These are phyloP conservation scores for Eueides isabella DNA, from an alignment of 1,140 invertebrate species.

Conservation along the genomic window DNA sequence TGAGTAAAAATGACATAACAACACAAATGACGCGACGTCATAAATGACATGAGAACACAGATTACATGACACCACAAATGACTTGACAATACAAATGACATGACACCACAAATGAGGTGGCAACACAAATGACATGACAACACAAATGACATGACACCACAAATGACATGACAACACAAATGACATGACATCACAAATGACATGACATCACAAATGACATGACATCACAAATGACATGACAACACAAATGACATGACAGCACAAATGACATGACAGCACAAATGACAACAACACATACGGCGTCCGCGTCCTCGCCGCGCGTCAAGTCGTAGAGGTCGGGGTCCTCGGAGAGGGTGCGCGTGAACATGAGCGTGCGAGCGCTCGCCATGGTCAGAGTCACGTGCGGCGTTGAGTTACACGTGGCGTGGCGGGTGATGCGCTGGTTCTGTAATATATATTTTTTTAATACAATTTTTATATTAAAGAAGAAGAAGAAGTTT, in stretches of 20 bases:
- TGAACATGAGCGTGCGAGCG: slow-evolving; percentile 45
- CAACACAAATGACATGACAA: no score
- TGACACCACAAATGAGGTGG: no score
- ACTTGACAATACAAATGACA: neutral
- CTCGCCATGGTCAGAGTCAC: slow-evolving; percentile 4
- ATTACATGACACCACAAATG: neutral
- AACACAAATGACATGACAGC: no score
- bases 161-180: slow-evolving; percentile 17
- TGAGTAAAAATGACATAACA: no score
- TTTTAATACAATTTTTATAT: no score
- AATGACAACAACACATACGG: slow-evolving; percentile 24
- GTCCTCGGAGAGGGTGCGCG: slow-evolving; percentile 59
- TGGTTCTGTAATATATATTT: no score
- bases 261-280: neutral
- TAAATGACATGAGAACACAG: no score
- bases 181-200: neutral
- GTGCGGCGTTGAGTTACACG: neutral
- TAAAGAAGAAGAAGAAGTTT: no score
- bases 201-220: neutral
- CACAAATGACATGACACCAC: neutral
- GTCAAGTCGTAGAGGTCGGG: slow-evolving; percentile 50
- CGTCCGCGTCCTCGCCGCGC: slow-evolving; percentile 26
- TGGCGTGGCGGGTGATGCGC: slow-evolving; percentile 22
- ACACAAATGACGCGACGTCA: no score
- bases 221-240: no score